Conservation (phyloP, 2,797 vertebrate species). For the Crocodylus rhombifer region DNA sequence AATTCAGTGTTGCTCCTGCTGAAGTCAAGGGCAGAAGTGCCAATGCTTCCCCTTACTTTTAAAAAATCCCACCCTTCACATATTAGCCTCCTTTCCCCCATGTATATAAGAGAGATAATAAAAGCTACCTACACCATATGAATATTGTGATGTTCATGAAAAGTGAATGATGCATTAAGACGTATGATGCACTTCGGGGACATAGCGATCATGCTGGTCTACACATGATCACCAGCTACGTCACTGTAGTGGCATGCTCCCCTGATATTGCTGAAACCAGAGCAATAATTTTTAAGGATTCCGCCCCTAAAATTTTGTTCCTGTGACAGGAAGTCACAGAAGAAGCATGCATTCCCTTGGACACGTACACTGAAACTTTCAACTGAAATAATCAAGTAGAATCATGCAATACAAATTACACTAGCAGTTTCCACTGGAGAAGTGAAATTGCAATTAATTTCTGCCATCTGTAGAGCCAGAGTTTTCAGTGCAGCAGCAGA, state of each 20-base stretch:
- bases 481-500: not conserved
- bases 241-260: not conserved
- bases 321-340: not conserved
- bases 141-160: too few species aligned
- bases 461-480: not conserved
- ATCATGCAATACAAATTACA: not conserved
- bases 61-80: not conserved
- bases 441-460: not conserved
- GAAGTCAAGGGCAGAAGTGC: not conserved
- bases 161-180: too few species aligned
- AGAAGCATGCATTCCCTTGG: not conserved
- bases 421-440: not conserved
- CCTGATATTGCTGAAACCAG: not conserved
- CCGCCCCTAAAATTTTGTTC: not conserved
- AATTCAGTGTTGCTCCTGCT: fast-evolving
- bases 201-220: too few species aligned
- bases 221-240: too few species aligned
- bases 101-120: not conserved
- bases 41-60: not conserved
- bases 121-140: not conserved
- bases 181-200: too few species aligned
- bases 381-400: not conserved
- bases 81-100: not conserved
- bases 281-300: not conserved
- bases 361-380: not conserved